Evolutionary conservation across 2,888 invertebrate genomes (phyloP).

Genomic region (Apomyelois bistriatella): DNA sequence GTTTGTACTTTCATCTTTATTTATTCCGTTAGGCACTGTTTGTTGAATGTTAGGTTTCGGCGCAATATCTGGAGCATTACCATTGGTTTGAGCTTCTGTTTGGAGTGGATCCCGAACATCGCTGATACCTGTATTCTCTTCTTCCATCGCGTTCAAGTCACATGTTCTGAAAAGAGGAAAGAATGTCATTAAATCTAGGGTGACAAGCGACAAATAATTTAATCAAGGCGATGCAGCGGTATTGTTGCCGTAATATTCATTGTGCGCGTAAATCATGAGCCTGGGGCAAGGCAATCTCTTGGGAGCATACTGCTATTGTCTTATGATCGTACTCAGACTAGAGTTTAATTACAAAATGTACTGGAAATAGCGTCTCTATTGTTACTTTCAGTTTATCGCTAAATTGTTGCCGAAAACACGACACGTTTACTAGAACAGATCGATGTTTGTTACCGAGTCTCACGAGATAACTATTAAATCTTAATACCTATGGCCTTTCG

Average conservation of each 20-base stretch:
- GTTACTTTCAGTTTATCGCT: neutral
- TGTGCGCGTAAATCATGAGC: slow-evolving; percentile 45
- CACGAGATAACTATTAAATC: neutral
- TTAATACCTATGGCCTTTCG: slow-evolving; percentile 15
- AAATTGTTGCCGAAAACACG: neutral
- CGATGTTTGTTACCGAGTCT: neutral
- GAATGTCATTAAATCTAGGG: slow-evolving; percentile 15
- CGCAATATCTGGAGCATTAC: slow-evolving; percentile 32
- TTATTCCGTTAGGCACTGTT: slow-evolving; percentile 29
- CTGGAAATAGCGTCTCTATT: neutral
- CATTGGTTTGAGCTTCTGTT: slow-evolving; percentile 36
- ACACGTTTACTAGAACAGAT: neutral
- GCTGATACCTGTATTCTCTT: slow-evolving; percentile 42
- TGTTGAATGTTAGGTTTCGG: slow-evolving; percentile 30
- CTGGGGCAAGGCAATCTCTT: slow-evolving; percentile 40
- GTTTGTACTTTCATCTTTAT: slow-evolving; percentile 31
- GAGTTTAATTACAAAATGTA: slow-evolving; percentile 19
- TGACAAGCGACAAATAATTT: slow-evolving; percentile 36
- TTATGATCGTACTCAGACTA: slow-evolving; percentile 33
- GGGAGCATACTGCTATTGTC: slow-evolving; percentile 56
- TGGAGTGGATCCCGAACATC: slow-evolving; percentile 37
- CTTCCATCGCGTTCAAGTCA: slow-evolving; percentile 63
- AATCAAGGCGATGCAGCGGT: slow-evolving; percentile 47
- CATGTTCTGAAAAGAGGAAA: slow-evolving; percentile 72
- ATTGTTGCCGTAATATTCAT: slow-evolving; percentile 42